phyloP scores from a whole-genome alignment of 2,113 vertebrate genomes.

The Channa argus region DNA sequence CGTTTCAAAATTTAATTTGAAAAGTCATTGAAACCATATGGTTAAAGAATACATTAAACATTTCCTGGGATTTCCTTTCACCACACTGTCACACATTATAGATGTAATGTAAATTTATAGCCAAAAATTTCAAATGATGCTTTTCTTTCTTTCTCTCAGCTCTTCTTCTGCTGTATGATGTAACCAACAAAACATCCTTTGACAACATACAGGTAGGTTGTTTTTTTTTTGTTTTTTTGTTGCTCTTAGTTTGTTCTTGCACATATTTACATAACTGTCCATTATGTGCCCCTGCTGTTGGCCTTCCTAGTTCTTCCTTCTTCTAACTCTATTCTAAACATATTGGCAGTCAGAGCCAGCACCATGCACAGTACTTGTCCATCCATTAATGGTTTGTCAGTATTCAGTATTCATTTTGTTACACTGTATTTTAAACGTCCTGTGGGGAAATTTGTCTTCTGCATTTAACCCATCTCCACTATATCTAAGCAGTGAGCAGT shows the following conservation, averaged over 20 bases:
- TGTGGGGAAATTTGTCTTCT: background rate
- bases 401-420: background rate
- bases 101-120: background rate
- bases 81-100: background rate
- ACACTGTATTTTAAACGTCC: background rate
- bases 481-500: background rate
- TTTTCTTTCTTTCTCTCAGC: constrained; percentile 75
- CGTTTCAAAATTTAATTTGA: background rate
- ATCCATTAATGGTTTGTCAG: background rate
- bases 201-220: constrained; percentile 92
- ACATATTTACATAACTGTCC: background rate
- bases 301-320: background rate
- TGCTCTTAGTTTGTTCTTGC: no score
- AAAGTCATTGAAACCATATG: constrained; percentile 6
- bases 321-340: background rate
- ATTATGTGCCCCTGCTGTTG: background rate
- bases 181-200: constrained; percentile 93
- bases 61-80: background rate
- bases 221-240: background rate
- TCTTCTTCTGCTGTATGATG: constrained; percentile 92
- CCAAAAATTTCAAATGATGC: background rate
- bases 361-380: background rate
- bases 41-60: constrained; percentile 6
- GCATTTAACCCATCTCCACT: background rate
- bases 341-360: constrained; percentile 4